A percentile compares a stretch with the other conserved stretches of the same genome.
phyloP scores from a whole-genome alignment of 2,888 invertebrate genomes.

The Palloptera scutellata region DNA sequence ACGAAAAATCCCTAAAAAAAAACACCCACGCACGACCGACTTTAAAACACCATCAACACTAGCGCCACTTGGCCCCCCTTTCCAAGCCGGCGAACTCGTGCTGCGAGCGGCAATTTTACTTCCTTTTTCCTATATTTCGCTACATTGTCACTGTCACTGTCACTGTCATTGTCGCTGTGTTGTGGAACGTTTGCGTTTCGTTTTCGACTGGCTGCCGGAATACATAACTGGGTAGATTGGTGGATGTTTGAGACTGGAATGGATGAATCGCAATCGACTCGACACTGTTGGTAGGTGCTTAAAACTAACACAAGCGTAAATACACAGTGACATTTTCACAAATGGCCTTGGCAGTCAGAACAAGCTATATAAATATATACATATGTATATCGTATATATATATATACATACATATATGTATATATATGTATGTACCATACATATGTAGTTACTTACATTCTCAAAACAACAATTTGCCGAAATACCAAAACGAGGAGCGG shows the following conservation, averaged over 20 bases:
- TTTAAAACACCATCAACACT: not conserved
- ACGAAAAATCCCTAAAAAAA: conserved; percentile 4
- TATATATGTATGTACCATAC: not conserved
- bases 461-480: conserved; percentile 10
- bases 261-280: not conserved
- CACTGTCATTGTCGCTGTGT: not conserved
- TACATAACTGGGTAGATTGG: not conserved
- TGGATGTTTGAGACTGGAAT: too few species aligned
- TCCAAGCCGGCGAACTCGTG: conserved; percentile 1
- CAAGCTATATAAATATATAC: conserved; percentile 27
- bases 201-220: not conserved
- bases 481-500: conserved; percentile 34
- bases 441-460: conserved; percentile 7
- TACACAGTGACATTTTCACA: conserved; percentile 9
- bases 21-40: conserved; percentile 3
- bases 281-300: conserved; percentile 28
- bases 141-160: not conserved
- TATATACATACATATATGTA: conserved; percentile 20
- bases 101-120: conserved; percentile 53
- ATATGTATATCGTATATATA: conserved; percentile 19
- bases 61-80: not conserved
- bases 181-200: not conserved
- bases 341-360: conserved; percentile 37
- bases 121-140: conserved; percentile 54
- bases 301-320: conserved; percentile 5